Evolutionary conservation across 2,888 invertebrate genomes (phyloP).

Genomic region (Sylvicola fuscatus): DNA sequence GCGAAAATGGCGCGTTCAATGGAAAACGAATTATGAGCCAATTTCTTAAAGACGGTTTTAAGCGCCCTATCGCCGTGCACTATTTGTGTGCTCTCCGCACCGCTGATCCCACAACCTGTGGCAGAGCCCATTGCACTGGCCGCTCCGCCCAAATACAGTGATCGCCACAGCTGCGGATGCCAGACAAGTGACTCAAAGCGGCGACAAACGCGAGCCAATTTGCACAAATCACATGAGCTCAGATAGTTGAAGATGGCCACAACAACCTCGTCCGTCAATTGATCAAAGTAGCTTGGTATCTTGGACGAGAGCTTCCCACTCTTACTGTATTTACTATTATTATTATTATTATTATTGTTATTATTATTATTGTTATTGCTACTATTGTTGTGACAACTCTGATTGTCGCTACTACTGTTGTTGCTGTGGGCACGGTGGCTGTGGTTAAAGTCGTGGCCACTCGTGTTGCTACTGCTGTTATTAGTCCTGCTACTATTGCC

Average conservation of each 20-base stretch:
- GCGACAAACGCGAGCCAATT: conserved; percentile 52
- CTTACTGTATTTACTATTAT: conserved; percentile 18
- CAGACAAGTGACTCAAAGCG: conserved; percentile 58
- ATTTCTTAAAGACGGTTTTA: conserved; percentile 39
- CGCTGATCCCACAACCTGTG: no score
- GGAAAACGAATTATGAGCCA: conserved; percentile 22
- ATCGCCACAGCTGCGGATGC: conserved; percentile 54
- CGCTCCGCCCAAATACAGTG: neutral
- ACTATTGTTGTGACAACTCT: no score
- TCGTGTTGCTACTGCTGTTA: conserved; percentile 1
- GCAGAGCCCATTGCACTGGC: neutral
- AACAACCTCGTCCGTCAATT: conserved; percentile 43
- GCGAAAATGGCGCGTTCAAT: no score
- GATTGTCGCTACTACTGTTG: no score
- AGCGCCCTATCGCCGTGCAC: conserved; percentile 38
- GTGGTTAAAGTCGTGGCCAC: neutral
- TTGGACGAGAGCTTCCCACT: conserved; percentile 1
- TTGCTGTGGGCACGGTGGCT: no score
- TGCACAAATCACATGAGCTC: conserved; percentile 47
- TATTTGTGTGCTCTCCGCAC: neutral
- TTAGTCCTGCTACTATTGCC: conserved; percentile 1
- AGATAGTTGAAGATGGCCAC: conserved; percentile 49
- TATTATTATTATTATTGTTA: conserved; percentile 13
- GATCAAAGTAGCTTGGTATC: conserved; percentile 27
- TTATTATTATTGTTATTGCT: conserved; percentile 1